These are phyloP conservation scores for Amphiprion ocellaris DNA, from an alignment of 2,113 vertebrate genomes.

Conservation along the genomic window DNA sequence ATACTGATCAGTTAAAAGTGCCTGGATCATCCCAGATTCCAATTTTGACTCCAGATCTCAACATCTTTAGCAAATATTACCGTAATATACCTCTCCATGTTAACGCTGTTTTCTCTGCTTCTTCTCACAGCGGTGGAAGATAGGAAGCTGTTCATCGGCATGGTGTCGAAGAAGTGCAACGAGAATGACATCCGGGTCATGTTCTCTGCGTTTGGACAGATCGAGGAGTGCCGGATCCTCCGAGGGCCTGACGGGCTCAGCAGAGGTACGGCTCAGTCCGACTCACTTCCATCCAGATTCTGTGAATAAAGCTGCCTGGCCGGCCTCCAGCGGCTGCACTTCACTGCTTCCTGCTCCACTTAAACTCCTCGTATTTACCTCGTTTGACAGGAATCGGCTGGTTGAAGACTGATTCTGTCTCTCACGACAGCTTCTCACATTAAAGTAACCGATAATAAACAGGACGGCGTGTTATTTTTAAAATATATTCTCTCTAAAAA, in stretches of 20 bases:
- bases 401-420: slow-evolving; percentile 19
- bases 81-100: too few species aligned
- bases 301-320: neutral
- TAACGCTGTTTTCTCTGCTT: slow-evolving; percentile 70
- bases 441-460: too few species aligned
- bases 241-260: slow-evolving; percentile 97
- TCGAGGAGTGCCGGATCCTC: slow-evolving; percentile 99
- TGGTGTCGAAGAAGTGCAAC: slow-evolving; percentile 99
- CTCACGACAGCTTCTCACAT: too few species aligned
- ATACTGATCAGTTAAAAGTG: too few species aligned
- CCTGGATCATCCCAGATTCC: too few species aligned
- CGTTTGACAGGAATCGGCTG: neutral
- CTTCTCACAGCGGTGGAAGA: slow-evolving; percentile 96
- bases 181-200: slow-evolving; percentile 99
- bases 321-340: slow-evolving; percentile 50
- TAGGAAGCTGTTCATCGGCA: slow-evolving; percentile 99
- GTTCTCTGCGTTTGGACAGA: slow-evolving; percentile 99
- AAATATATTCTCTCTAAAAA: too few species aligned
- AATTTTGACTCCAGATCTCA: too few species aligned
- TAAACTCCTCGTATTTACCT: slow-evolving; percentile 11
- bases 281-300: slow-evolving; percentile 34
- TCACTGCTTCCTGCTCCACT: slow-evolving; percentile 17
- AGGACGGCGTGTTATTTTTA: too few species aligned
- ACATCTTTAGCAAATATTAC: too few species aligned
- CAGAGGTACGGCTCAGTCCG: slow-evolving; percentile 89